These are phyloP conservation scores for Agrotis exclamationis DNA, from an alignment of 2,888 invertebrate species.

Conservation along the genomic window DNA sequence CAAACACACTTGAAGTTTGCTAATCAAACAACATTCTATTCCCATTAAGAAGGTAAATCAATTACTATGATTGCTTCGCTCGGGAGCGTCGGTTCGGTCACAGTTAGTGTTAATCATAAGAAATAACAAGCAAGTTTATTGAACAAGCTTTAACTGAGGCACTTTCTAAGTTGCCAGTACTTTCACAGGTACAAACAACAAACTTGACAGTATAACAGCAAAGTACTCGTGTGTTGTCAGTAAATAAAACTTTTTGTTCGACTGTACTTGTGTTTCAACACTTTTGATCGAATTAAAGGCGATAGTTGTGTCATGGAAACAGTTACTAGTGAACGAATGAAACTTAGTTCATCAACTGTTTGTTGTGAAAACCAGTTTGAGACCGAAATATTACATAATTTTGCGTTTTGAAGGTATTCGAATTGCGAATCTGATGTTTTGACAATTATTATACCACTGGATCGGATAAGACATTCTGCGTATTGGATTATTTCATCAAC, in stretches of 20 bases:
- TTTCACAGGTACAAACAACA: conserved; percentile 8
- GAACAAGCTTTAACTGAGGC: conserved; percentile 1
- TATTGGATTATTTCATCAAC: not conserved
- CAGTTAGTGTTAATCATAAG: conserved; percentile 51
- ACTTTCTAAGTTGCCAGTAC: conserved; percentile 30
- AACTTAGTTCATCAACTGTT: no score
- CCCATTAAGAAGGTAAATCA: conserved; percentile 66
- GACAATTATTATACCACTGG: no score
- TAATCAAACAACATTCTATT: conserved; percentile 63
- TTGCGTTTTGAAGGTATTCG: no score
- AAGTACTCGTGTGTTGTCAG: conserved; percentile 7
- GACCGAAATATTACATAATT: no score
- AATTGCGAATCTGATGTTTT: not conserved
- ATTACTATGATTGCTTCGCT: conserved; percentile 68
- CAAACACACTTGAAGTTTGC: conserved; percentile 61
- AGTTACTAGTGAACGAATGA: not conserved
- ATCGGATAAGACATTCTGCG: not conserved
- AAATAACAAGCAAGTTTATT: conserved; percentile 41
- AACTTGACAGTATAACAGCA: not conserved
- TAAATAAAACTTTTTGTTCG: conserved; percentile 32
- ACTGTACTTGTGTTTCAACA: conserved; percentile 18
- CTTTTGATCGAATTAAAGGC: conserved; percentile 7
- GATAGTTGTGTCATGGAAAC: not conserved
- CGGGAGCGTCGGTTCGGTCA: conserved; percentile 39
- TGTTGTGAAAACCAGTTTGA: no score